Percentiles rank a stretch among this genome's conserved stretches.
These are phyloP conservation scores for Luscinia luscinia DNA, from an alignment of 2,797 vertebrate species.

Conservation along the genomic window DNA sequence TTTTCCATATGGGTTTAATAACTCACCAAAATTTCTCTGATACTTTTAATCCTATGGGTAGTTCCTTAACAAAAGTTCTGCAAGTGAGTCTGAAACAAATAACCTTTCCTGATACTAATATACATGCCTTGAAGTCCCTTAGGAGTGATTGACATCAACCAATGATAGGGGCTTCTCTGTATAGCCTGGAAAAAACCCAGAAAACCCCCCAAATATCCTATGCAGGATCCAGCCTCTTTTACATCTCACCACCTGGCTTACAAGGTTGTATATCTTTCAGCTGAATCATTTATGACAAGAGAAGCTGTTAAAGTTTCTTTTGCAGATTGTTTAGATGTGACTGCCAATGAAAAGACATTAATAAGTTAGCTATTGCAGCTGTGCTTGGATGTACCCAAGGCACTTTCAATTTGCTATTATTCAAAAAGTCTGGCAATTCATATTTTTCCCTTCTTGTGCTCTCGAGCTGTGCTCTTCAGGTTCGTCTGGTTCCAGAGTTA, in stretches of 20 bases:
- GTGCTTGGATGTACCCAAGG: conserved; percentile 34
- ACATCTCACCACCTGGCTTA: conserved; percentile 55
- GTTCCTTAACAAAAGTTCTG: background rate
- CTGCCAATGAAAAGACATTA: conserved; percentile 61
- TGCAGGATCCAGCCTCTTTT: background rate
- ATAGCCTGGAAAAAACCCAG: background rate
- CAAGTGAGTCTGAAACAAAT: background rate
- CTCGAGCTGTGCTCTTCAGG: background rate
- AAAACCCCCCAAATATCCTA: background rate
- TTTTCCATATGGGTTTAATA: background rate
- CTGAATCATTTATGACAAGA: conserved; percentile 53
- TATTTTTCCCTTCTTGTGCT: background rate
- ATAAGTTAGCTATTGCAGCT: conserved; percentile 49
- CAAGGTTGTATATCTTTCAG: conserved; percentile 60
- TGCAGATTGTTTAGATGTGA: conserved; percentile 55
- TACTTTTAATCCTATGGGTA: background rate
- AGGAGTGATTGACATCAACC: background rate
- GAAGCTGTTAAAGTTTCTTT: conserved; percentile 50
- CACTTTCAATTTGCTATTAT: conserved; percentile 34
- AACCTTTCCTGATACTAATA: background rate
- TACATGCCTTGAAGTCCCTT: background rate
- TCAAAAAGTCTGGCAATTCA: conserved; percentile 13
- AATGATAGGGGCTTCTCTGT: background rate
- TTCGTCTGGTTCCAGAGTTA: background rate
- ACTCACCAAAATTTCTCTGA: background rate